Evolutionary conservation across 1,140 invertebrate species (phyloP), one percentile per base, ranked within the genome.

Genomic region (Drosophila santomea): DNA sequence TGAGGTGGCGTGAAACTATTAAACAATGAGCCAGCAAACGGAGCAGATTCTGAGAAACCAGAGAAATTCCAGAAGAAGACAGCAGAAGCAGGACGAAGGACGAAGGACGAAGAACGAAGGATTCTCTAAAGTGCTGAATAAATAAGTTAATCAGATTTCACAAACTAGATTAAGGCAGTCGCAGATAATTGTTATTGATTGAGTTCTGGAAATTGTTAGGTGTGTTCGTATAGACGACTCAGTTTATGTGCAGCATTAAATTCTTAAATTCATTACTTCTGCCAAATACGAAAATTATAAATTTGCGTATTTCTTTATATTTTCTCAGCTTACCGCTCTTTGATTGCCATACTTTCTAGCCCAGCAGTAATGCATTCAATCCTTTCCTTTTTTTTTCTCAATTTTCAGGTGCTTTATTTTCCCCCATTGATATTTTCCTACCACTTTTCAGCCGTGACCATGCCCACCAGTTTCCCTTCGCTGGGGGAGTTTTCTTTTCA

Each of bases 1-100:
- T 58, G 56, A 76, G 56, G 48, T 79, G 75, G 67, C 83, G 50
- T 56, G 38, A 50, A 59, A 62, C 74, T 82, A 82, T 82, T 77
- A 74, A 80, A 57, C 62, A 60, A 85, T 74, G 39, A 60, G 38
- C 15, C 28, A 47, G 54, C 43, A 38, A 55, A 61, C 15, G 28
- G 39, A 7, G 56, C 14, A 15, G 15, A 60, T 20, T 20, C 12
- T 3, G 17, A 8, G 7, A 32, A 50, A 15, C 47, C 15, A 23
- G 15, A 11, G 11, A 47, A 23, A 12, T 20, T 4, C 44, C 45
- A 25, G 11, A 2, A 20, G 20, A 1, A 20, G 11, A 48, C 5
- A 50, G 23, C 25, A 43, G 20, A 20, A 20, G 20, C 20, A 28
- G 5, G 14, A 38, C 11, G 2, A 7, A 12, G 6, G 11, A 0